These are phyloP conservation scores for Stenoptilia bipunctidactyla DNA, from an alignment of 2,888 invertebrate species.

Conservation along the genomic window DNA sequence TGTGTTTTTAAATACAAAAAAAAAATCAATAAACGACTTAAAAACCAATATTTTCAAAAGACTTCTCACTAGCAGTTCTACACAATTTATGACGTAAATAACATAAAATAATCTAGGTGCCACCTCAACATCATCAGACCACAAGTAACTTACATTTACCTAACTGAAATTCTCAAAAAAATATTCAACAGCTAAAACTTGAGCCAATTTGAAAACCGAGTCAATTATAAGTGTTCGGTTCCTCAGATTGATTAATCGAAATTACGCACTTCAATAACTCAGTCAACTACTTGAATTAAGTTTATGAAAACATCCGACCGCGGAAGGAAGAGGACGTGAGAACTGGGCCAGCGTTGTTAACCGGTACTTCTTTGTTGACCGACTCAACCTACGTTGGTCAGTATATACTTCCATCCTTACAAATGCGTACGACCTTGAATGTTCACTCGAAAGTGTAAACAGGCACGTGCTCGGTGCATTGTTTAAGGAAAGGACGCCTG, in stretches of 20 bases:
- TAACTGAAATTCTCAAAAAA: no score
- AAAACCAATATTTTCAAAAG: no score
- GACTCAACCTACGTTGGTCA: constrained; percentile 47
- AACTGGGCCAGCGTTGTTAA: constrained; percentile 64
- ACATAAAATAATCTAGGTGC: no score
- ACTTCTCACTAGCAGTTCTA: no score
- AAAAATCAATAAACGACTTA: no score
- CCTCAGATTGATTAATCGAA: neutral
- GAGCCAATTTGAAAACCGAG: constrained; percentile 9
- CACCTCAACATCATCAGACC: no score
- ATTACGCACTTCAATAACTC: no score
- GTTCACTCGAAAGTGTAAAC: constrained; percentile 68
- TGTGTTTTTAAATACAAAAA: no score
- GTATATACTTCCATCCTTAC: constrained; percentile 59
- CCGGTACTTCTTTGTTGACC: constrained; percentile 65
- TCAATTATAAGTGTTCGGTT: neutral
- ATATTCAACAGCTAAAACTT: no score
- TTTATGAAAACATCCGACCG: neutral
- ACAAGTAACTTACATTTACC: no score
- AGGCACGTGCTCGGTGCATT: constrained; percentile 68
- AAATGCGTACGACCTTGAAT: constrained; percentile 70
- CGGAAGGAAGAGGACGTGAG: constrained; percentile 34
- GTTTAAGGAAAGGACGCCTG: constrained; percentile 57
- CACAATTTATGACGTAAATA: no score
- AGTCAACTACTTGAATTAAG: no score